A percentile compares a stretch with the other conserved stretches of the same genome.
Evolutionary conservation across 1,140 invertebrate genomes (phyloP).

Genomic region (Scaptomyza graminum): DNA sequence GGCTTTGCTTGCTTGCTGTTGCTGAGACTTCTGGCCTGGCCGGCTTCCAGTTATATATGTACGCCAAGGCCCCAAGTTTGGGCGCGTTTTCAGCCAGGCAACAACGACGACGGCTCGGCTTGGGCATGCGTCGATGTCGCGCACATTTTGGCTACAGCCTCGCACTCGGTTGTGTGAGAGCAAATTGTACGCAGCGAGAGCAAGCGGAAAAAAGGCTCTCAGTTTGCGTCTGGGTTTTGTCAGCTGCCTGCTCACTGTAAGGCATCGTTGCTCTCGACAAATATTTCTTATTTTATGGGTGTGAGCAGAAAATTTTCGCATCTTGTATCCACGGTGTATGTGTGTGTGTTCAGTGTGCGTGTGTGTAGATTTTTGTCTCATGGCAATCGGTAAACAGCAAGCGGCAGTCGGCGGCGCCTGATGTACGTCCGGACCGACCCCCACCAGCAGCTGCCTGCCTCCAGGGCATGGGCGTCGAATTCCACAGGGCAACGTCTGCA

Average conservation of each 20-base stretch:
- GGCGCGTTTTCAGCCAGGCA: slow-evolving; percentile 38
- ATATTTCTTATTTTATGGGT: neutral
- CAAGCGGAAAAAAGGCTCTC: neutral
- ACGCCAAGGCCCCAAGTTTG: slow-evolving; percentile 35
- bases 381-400: slow-evolving; percentile 34
- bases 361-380: slow-evolving; percentile 17
- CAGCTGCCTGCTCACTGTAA: slow-evolving; percentile 28
- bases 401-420: slow-evolving; percentile 44
- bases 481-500: slow-evolving; percentile 52
- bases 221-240: slow-evolving; percentile 36
- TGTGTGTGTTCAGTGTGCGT: neutral
- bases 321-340: slow-evolving; percentile 2
- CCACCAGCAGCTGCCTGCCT: slow-evolving; percentile 26
- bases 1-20: too few relatives aligned
- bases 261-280: neutral
- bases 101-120: slow-evolving; percentile 1
- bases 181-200: neutral
- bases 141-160: slow-evolving; percentile 25
- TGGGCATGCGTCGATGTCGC: slow-evolving; percentile 40
- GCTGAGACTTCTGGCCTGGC: slow-evolving; percentile 9
- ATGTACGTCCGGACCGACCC: slow-evolving; percentile 21
- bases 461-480: slow-evolving; percentile 38
- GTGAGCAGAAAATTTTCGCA: slow-evolving; percentile 15
- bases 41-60: slow-evolving; percentile 15
- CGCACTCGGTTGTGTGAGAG: slow-evolving; percentile 9